Percentiles rank a stretch among this genome's conserved stretches.
Conservation (phyloP, 2,888 invertebrate species). For the Parthenolecanium corni region DNA sequence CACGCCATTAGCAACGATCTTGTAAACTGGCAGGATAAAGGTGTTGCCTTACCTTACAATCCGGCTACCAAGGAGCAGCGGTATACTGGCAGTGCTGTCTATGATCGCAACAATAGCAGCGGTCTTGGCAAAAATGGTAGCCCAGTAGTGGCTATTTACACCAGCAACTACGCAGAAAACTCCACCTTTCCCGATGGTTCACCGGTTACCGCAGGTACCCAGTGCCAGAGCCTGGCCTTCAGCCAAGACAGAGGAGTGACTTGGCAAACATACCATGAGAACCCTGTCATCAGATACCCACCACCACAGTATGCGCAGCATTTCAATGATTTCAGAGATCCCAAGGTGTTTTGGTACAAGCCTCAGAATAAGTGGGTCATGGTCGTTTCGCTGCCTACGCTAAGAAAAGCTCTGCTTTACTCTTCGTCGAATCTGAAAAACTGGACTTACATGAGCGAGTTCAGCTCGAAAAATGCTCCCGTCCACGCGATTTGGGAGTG, state of each 20-base stretch:
- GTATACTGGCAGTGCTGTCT: constrained; percentile 44
- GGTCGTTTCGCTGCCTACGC: constrained; percentile 35
- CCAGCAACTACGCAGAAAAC: not conserved
- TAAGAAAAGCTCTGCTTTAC: constrained; percentile 40
- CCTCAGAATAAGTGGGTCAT: constrained; percentile 41
- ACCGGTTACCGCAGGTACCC: constrained; percentile 16
- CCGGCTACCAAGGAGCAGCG: constrained; percentile 39
- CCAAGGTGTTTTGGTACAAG: constrained; percentile 42
- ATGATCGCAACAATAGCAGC: constrained; percentile 39
- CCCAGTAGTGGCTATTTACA: constrained; percentile 20
- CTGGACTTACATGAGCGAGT: constrained; percentile 38
- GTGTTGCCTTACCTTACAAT: constrained; percentile 43
- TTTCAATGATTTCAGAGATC: constrained; percentile 42
- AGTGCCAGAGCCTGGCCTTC: constrained; percentile 37
- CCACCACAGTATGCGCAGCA: constrained; percentile 35
- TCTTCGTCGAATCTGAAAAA: constrained; percentile 38
- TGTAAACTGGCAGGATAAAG: constrained; percentile 41
- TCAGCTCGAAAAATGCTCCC: constrained; percentile 39
- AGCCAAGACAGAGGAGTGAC: constrained; percentile 39
- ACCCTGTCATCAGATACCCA: constrained; percentile 37
- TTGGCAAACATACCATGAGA: constrained; percentile 36
- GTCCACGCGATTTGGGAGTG: constrained; percentile 46
- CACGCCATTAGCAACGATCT: constrained; percentile 43
- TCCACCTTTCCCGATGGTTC: not conserved
- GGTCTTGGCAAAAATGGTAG: too few species aligned